Evolutionary conservation across 2,113 vertebrate genomes (phyloP).

Genomic region (Bubo blakistoni): DNA sequence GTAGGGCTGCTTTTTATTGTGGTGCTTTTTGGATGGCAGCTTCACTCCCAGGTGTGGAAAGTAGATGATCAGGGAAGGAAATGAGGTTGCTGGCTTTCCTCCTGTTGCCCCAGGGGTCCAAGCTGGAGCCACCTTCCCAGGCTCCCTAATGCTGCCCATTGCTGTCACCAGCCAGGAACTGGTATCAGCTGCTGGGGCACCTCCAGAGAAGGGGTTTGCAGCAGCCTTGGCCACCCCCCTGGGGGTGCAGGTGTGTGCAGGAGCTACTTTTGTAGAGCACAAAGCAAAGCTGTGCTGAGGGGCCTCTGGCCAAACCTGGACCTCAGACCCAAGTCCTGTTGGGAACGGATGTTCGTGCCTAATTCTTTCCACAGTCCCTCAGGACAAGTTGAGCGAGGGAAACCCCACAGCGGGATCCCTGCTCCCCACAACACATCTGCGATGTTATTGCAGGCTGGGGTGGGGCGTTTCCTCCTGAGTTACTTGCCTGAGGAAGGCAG

Average conservation of each 20-base stretch:
- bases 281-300: not conserved
- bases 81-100: not conserved
- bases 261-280: not conserved
- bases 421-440: not conserved
- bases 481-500: not conserved
- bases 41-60: not conserved
- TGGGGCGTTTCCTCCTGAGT: not conserved
- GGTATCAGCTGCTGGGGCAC: not conserved
- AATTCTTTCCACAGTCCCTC: not conserved
- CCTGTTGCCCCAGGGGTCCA: fast-evolving
- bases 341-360: fast-evolving
- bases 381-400: not conserved
- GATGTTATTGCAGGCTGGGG: not conserved
- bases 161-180: not conserved
- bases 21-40: not conserved
- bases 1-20: not conserved
- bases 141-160: not conserved
- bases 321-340: not conserved
- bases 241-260: not conserved
- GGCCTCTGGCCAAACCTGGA: not conserved
- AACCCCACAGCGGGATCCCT: not conserved
- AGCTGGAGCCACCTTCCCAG: not conserved
- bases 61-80: not conserved
- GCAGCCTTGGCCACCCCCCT: not conserved
- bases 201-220: not conserved